Conservation (phyloP, 2,797 vertebrate species). For the Eulemur coronatus region DNA sequence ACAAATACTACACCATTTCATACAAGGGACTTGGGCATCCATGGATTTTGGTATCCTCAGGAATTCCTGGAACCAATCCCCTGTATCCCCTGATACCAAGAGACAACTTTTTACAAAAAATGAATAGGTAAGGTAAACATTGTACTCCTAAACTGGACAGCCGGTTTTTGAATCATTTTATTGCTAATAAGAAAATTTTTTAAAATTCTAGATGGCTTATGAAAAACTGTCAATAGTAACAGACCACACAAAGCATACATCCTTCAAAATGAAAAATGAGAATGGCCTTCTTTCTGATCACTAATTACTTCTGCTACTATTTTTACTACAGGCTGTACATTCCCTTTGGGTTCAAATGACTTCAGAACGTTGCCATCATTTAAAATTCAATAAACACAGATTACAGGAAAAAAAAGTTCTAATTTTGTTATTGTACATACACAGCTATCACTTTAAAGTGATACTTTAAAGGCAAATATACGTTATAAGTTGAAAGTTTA, state of each 20-base stretch:
- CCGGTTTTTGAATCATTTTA: background rate
- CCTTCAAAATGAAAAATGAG: background rate
- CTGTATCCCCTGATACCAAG: background rate
- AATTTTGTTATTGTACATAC: background rate
- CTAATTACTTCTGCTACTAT: slow-evolving; percentile 17
- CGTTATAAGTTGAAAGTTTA: background rate
- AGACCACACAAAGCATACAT: background rate
- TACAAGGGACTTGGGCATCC: background rate
- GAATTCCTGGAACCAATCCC: background rate
- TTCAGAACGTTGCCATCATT: slow-evolving; percentile 34
- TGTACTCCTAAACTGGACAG: background rate
- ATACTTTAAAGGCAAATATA: slow-evolving; percentile 55
- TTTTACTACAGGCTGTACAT: background rate
- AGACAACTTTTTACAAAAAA: background rate
- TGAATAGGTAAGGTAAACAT: background rate
- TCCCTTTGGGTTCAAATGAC: background rate
- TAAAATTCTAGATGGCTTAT: background rate
- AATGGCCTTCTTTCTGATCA: background rate
- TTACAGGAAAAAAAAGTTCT: background rate
- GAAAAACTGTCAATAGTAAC: background rate
- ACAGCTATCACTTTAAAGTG: background rate
- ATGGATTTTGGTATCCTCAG: background rate
- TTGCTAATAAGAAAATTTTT: background rate
- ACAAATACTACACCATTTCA: background rate
- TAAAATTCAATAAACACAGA: background rate